These are phyloP conservation scores for Calyptommatus sinebrachiatus DNA, from an alignment of 2,113 vertebrate genomes.

Conservation along the genomic window DNA sequence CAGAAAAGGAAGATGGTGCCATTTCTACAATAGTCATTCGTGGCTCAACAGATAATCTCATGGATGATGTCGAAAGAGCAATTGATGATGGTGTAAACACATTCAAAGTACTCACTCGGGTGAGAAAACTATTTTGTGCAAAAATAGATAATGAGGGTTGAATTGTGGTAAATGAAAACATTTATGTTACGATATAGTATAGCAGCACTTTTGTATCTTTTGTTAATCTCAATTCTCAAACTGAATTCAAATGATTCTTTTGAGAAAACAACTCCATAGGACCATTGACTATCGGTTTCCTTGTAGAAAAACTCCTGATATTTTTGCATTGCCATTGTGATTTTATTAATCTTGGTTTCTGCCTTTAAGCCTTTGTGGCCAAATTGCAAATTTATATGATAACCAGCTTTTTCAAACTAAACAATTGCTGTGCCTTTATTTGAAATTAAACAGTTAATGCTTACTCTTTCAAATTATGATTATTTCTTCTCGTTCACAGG, in stretches of 20 bases:
- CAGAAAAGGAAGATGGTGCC: slow-evolving; percentile 92
- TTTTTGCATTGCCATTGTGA: background rate
- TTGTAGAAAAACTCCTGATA: background rate
- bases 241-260: background rate
- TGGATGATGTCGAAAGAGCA: slow-evolving; percentile 96
- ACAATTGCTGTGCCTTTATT: background rate
- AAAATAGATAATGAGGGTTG: fast-evolving
- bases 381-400: background rate
- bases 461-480: background rate
- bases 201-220: background rate
- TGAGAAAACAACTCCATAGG: background rate
- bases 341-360: background rate
- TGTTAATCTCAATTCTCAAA: background rate
- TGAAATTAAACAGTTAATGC: background rate
- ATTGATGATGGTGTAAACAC: slow-evolving; percentile 96
- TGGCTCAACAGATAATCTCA: slow-evolving; percentile 94
- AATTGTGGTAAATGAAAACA: background rate
- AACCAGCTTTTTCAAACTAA: background rate
- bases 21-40: slow-evolving; percentile 93
- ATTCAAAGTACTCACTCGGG: slow-evolving; percentile 94
- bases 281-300: background rate
- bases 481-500: slow-evolving; percentile 67
- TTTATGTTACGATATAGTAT: background rate
- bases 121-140: slow-evolving; percentile 61
- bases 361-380: background rate